A percentile compares a stretch with the other conserved stretches of the same genome.
Evolutionary conservation across 2,888 invertebrate genomes (phyloP).

Genomic region (Polyploca ridens): DNA sequence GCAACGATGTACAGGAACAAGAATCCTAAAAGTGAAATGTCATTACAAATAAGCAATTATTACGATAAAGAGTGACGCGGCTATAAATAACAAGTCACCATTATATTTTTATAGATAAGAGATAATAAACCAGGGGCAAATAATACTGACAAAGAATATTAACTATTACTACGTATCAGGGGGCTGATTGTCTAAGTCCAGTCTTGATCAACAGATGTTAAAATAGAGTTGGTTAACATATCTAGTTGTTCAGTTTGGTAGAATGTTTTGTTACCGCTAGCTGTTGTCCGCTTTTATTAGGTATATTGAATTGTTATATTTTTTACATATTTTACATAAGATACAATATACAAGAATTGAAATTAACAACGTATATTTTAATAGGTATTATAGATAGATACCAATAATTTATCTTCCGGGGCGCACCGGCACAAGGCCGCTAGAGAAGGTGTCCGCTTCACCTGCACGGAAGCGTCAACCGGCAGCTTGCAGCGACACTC

Average conservation of each 20-base stretch:
- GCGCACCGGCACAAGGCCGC: constrained; percentile 68
- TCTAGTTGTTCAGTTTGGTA: no score
- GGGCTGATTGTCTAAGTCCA: no score
- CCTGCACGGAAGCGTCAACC: constrained; percentile 58
- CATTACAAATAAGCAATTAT: not conserved
- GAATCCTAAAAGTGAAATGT: constrained; percentile 50
- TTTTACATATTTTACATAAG: no score
- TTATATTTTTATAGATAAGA: not conserved
- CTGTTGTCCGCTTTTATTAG: no score
- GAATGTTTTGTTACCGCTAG: no score
- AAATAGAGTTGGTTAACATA: no score
- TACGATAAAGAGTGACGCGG: constrained; percentile 1
- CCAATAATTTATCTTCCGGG: constrained; percentile 59
- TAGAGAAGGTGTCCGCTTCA: constrained; percentile 69
- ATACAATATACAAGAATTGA: not conserved
- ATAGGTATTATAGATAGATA: constrained; percentile 25
- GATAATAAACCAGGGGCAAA: not conserved
- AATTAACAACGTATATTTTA: not conserved
- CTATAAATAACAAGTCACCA: constrained; percentile 6
- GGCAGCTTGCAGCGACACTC: constrained; percentile 73
- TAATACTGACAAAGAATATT: no score
- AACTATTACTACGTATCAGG: no score
- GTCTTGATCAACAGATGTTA: no score
- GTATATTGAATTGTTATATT: no score
- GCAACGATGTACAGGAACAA: constrained; percentile 73